These are phyloP conservation scores for Psylliodes chrysocephalus DNA, from an alignment of 2,888 invertebrate genomes.

Conservation along the genomic window DNA sequence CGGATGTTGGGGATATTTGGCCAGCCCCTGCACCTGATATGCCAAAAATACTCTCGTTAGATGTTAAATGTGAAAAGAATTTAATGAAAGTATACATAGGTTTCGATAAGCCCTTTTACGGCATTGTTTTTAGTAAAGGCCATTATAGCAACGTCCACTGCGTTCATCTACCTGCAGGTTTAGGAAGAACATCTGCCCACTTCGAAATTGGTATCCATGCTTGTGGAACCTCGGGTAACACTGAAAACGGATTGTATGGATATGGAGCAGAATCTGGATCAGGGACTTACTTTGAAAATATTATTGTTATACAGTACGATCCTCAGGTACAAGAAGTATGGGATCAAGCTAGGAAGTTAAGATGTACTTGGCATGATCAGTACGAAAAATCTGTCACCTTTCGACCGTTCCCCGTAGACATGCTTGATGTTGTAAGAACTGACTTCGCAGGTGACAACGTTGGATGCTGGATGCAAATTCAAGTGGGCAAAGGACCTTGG, in stretches of 20 bases:
- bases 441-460: slow-evolving; percentile 96
- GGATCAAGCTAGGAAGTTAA: slow-evolving; percentile 92
- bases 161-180: slow-evolving; percentile 86
- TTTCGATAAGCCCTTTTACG: slow-evolving; percentile 93
- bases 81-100: slow-evolving; percentile 94
- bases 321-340: slow-evolving; percentile 94
- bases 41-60: slow-evolving; percentile 92
- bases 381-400: slow-evolving; percentile 96
- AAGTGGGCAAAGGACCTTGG: slow-evolving; percentile 93
- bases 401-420: slow-evolving; percentile 93
- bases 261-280: slow-evolving; percentile 89
- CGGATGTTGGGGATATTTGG: slow-evolving; percentile 75
- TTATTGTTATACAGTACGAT: slow-evolving; percentile 90
- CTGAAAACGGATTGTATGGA: slow-evolving; percentile 88
- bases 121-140: slow-evolving; percentile 95
- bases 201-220: slow-evolving; percentile 93
- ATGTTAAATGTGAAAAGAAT: slow-evolving; percentile 94
- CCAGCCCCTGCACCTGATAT: slow-evolving; percentile 87
- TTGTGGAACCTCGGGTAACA: slow-evolving; percentile 92
- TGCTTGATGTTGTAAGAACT: slow-evolving; percentile 93
- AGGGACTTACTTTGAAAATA: slow-evolving; percentile 93
- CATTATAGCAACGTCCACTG: slow-evolving; percentile 94
- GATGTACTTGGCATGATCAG: slow-evolving; percentile 96
- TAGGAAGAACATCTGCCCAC: slow-evolving; percentile 86
- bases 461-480: slow-evolving; percentile 98